phyloP scores from a whole-genome alignment of 1,140 invertebrate species.

The Orius laevigatus region DNA sequence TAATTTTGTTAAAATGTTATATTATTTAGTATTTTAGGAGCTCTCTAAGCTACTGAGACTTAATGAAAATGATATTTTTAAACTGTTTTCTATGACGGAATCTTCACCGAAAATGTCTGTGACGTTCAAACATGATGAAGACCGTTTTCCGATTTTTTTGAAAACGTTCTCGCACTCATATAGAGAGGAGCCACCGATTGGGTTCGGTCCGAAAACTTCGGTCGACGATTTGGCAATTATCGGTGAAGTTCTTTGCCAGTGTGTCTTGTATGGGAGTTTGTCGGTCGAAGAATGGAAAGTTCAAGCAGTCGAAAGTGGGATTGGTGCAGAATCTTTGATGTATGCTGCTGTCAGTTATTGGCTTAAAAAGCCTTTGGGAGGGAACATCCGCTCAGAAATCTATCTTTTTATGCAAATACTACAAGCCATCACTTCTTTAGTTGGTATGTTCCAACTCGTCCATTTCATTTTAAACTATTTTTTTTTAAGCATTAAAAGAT shows the following conservation, averaged over 20 bases:
- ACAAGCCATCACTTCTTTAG: constrained; percentile 29
- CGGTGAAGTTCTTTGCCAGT: constrained; percentile 38
- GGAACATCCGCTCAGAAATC: constrained; percentile 28
- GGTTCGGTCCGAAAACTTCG: constrained; percentile 1
- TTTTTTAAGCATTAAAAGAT: constrained; percentile 12
- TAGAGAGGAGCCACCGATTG: neutral
- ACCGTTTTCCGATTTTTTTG: constrained; percentile 63
- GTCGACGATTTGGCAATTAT: constrained; percentile 4
- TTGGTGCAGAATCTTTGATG: constrained; percentile 40
- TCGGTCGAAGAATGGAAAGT: constrained; percentile 31
- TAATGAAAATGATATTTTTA: constrained; percentile 8
- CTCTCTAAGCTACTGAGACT: constrained; percentile 8
- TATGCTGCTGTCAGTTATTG: constrained; percentile 47
- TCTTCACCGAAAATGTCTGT: constrained; percentile 25
- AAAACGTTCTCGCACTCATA: constrained; percentile 20
- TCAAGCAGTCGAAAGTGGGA: constrained; percentile 33
- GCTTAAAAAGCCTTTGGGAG: constrained; percentile 33
- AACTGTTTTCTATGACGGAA: neutral
- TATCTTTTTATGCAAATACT: constrained; percentile 31
- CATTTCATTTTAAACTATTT: neutral
- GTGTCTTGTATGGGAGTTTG: constrained; percentile 36
- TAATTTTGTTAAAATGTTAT: neutral
- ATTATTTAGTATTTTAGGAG: constrained; percentile 8
- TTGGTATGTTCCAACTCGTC: constrained; percentile 22
- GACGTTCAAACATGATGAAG: constrained; percentile 58